phyloP scores from a whole-genome alignment of 2,113 vertebrate species.

The Chlorodrepanis virens region DNA sequence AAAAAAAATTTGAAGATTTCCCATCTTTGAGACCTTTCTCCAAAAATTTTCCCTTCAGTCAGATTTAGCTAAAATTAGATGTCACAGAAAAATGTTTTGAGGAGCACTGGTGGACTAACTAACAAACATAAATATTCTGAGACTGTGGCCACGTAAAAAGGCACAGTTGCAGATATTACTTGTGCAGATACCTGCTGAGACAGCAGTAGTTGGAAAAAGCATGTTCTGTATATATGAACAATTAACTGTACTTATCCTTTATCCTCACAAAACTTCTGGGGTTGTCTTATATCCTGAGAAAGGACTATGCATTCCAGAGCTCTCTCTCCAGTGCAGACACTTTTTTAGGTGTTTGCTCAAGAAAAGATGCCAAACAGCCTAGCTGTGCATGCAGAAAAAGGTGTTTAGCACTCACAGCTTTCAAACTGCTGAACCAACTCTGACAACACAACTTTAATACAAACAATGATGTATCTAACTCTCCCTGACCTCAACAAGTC shows the following conservation, averaged over 20 bases:
- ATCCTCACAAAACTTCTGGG: background rate
- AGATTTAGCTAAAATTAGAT: background rate
- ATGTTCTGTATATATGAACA: background rate
- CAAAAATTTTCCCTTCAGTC: background rate
- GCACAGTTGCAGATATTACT: background rate
- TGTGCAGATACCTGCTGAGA: background rate
- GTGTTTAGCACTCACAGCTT: background rate
- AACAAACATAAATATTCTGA: background rate
- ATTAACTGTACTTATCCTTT: background rate
- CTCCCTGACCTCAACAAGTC: background rate
- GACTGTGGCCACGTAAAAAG: background rate
- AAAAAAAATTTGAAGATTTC: background rate
- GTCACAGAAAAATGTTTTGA: background rate
- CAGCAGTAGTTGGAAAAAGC: fast-evolving
- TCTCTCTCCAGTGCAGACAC: background rate
- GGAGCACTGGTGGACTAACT: background rate
- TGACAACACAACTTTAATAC: background rate
- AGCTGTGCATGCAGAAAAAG: background rate
- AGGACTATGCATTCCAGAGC: background rate
- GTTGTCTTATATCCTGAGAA: background rate
- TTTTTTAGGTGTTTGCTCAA: background rate
- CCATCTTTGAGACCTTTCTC: background rate
- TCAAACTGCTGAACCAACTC: background rate
- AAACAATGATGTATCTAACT: background rate
- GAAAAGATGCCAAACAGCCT: background rate